Evolutionary conservation across 2,888 invertebrate genomes (phyloP).

Genomic region (Andrena chrysosceles): DNA sequence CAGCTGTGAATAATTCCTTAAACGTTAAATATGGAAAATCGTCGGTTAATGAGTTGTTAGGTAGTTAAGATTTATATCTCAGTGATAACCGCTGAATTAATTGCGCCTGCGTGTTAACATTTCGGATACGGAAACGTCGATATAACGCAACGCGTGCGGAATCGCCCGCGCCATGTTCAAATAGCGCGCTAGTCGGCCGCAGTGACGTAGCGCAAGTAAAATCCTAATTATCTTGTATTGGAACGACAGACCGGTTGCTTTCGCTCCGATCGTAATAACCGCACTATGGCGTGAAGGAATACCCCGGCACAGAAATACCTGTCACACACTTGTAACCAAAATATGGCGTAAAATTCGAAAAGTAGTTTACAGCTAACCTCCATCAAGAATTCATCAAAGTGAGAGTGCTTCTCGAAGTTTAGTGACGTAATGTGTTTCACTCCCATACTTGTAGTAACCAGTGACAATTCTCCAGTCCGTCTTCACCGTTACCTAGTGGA

Average conservation of each 20-base stretch:
- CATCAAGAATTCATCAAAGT: constrained; percentile 4
- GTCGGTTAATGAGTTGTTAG: neutral
- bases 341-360: neutral
- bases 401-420: constrained; percentile 24
- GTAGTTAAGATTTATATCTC: neutral
- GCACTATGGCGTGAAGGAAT: neutral
- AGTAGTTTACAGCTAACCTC: neutral
- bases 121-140: constrained; percentile 30
- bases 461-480: constrained; percentile 18
- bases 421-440: constrained; percentile 43
- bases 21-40: too few relatives aligned
- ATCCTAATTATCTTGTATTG: constrained; percentile 55
- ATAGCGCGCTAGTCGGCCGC: constrained; percentile 40
- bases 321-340: neutral
- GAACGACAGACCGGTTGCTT: constrained; percentile 37
- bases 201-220: constrained; percentile 54
- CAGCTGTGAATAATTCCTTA: too few relatives aligned
- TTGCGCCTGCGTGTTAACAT: constrained; percentile 16
- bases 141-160: neutral
- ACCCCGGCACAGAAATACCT: neutral
- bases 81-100: neutral
- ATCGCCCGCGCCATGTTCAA: constrained; percentile 44
- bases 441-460: constrained; percentile 21
- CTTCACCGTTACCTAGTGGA: constrained; percentile 2
- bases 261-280: constrained; percentile 36